Base-by-base conservation (phyloP, 2,888 invertebrate species). In the Scrobipalpa costella region DNA sequence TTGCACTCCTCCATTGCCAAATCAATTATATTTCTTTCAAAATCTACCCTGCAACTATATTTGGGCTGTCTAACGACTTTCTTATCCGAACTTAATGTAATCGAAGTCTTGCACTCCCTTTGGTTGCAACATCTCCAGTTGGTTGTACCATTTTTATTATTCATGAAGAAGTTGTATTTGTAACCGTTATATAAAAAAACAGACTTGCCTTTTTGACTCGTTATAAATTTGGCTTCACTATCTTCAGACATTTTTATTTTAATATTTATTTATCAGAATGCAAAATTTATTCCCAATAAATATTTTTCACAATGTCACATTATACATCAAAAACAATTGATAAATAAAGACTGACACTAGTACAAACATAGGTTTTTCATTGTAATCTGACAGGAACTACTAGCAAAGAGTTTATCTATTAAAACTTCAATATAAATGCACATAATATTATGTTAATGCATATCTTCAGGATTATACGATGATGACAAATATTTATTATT, bases 231-330 rank as follows among this genome's bases (percentile, higher is more conserved):
- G n/a, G n/a, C n/a, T n/a, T n/a, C n/a, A n/a, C n/a, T n/a, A n/a
- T n/a, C n/a, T n/a, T n/a, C n/a, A n/a, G n/a, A n/a, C n/a, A n/a
- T n/a, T n/a, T n/a, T n/a, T n/a, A 44, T 47, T 47, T 47, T 47
- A 47, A 47, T 47, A 47, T 47, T 47, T 47, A 47, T 47, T 47
- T 47, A 47, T 47, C 44, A 47, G 44, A 47, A 47, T 47, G 44
- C 44, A 47, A 47, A 47, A 47, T 36, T 36, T 36, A 47, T 47
- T 47, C 44, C 44, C 44, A 47, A 47, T 47, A 47, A 47, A 47
- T 47, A 47, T 47, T 47, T 47, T 47, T 13, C 9, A 47, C 44
- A 47, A 47, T 47, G 44, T 47, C 44, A 47, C 44, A 47, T 47
- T 47, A 47, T 47, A 47, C 44, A 47, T 47, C 44, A 47, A 47